These are phyloP conservation scores for Dicrurus megarhynchus DNA, from an alignment of 2,113 vertebrate genomes.

Conservation along the genomic window DNA sequence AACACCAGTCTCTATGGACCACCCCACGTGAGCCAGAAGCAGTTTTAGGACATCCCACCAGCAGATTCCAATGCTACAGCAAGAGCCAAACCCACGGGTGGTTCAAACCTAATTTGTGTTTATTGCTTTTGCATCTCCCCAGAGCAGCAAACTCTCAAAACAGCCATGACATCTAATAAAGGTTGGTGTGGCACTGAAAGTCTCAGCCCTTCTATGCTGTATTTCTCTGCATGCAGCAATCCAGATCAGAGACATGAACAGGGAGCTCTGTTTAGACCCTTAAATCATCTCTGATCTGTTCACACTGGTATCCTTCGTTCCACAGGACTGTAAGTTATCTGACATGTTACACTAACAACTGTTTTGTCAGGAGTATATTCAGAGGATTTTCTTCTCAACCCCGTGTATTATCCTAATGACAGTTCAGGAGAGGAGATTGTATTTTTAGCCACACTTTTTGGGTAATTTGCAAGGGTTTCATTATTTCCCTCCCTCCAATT, in stretches of 20 bases:
- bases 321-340: neutral
- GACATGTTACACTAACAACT: neutral
- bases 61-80: neutral
- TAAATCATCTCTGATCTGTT: neutral
- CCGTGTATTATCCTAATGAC: neutral
- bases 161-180: neutral
- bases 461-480: conserved; percentile 14
- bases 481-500: conserved; percentile 14
- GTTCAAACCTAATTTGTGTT: neutral
- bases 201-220: neutral
- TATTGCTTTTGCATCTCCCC: neutral
- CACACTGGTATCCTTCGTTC: neutral
- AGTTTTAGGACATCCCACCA: neutral
- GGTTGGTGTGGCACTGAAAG: neutral
- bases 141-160: neutral
- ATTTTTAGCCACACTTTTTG: neutral
- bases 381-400: neutral
- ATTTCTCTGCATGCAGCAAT: neutral
- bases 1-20: neutral
- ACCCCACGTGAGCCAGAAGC: neutral
- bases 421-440: neutral
- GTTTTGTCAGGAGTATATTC: neutral
- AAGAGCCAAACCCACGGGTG: neutral
- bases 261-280: neutral
- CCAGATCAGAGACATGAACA: neutral